These are phyloP conservation scores for Brachystomella parvula DNA, from an alignment of 1,140 invertebrate species.

Conservation along the genomic window DNA sequence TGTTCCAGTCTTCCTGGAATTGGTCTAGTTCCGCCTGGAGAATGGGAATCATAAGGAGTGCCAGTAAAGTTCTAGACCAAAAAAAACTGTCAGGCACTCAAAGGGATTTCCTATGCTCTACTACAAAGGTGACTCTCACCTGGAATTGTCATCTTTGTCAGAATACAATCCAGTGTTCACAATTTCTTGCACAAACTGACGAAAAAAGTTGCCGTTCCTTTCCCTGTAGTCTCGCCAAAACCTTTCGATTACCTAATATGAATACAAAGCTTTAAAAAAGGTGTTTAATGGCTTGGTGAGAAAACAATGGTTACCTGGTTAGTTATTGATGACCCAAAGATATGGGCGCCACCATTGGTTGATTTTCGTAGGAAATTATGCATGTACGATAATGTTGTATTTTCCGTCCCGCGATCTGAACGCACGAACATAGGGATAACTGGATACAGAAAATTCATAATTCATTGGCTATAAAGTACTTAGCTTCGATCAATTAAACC, in stretches of 20 bases:
- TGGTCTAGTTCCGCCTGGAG: not conserved
- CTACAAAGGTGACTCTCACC: too few relatives aligned
- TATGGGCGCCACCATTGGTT: not conserved
- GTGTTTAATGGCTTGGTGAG: not conserved
- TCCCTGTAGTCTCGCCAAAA: not conserved
- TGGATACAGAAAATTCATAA: not conserved
- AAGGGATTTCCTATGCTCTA: not conserved
- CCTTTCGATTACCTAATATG: not conserved
- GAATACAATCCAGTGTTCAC: not conserved
- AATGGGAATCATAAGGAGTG: not conserved
- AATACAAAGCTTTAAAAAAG: not conserved
- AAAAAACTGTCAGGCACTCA: not conserved
- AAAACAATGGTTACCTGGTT: slow-evolving; percentile 1
- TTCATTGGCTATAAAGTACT: not conserved
- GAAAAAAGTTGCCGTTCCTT: not conserved
- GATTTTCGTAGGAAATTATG: not conserved
- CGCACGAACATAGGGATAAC: not conserved
- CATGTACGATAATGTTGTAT: not conserved
- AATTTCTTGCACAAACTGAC: not conserved
- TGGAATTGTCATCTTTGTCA: not conserved
- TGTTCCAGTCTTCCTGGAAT: not conserved
- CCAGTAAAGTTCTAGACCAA: not conserved
- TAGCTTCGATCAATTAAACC: too few relatives aligned
- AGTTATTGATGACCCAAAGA: not conserved
- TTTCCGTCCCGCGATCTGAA: not conserved